Conservation (phyloP, 2,797 vertebrate species). For the Pelobates cultripes region DNA sequence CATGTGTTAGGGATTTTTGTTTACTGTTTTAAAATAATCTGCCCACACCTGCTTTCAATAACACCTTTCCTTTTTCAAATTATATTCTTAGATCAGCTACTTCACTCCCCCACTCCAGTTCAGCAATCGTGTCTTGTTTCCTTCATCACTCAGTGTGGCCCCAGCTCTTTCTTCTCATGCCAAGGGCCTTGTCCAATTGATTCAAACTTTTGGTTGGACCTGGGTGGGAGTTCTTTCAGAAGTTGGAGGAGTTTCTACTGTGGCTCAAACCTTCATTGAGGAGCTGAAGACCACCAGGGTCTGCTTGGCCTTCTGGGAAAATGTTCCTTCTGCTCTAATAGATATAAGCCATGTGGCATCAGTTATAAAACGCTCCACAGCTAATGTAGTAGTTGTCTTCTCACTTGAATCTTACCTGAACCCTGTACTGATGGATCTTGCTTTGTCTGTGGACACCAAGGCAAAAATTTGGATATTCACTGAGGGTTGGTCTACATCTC, state of each 20-base stretch:
- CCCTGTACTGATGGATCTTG: constrained; percentile 44
- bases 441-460: constrained; percentile 16
- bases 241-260: constrained; percentile 18
- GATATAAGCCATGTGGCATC: background rate
- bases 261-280: constrained; percentile 24
- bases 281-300: background rate
- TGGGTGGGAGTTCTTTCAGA: constrained; percentile 48
- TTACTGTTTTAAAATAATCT: background rate
- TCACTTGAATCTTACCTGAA: constrained; percentile 49
- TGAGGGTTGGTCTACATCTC: constrained; percentile 47
- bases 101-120: constrained; percentile 35
- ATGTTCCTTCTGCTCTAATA: constrained; percentile 7
- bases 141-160: constrained; percentile 39
- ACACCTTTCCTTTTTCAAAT: background rate
- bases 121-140: constrained; percentile 25
- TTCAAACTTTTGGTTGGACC: constrained; percentile 41
- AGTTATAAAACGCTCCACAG: constrained; percentile 40
- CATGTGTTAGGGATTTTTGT: background rate
- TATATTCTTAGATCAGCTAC: constrained; percentile 37
- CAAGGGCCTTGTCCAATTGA: constrained; percentile 32
- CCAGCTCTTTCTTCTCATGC: constrained; percentile 34
- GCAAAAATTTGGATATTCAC: constrained; percentile 36
- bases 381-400: constrained; percentile 47
- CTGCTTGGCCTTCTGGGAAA: constrained; percentile 44
- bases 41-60: background rate